Base-by-base conservation (phyloP, 2,113 vertebrate genomes). In the Chamaea fasciata region DNA sequence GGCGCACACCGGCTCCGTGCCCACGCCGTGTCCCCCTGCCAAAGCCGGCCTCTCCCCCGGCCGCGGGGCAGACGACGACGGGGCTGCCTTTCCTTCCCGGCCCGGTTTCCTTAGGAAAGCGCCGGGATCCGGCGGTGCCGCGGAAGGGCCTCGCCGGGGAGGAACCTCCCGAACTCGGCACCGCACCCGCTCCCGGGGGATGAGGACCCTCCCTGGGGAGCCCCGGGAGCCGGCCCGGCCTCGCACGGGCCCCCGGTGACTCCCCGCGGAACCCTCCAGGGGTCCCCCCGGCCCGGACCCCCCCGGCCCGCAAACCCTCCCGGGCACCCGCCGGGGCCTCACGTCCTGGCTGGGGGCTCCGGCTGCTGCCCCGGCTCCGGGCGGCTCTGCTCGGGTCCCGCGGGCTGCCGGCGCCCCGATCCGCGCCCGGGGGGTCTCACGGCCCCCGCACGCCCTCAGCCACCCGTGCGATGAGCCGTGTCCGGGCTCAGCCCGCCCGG, bases 121-220 rank as follows among this genome's bases (percentile, higher is more conserved):
- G 30, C 79, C 5, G 55, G 50, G 62, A 33, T 13, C 73, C n/a
- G 11, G 44, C 46, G 3, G 19, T 0, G 1, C 12, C 1, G 49
- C 4, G 3, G 24, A 33, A 71, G 69, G 27, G 79, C 83, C 83
- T 15, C 0, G 55, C n/a, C 10, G 26, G 55, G 67, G 62, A 33
- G 35, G 9, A 1, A 10, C 8, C 52, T 50, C 70, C 76, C 30
- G 7, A 74, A 55, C 14, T 16, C 13, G 1, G 31, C 87, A 4
- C 7, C 2, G 2, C 49, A 4, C 3, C 3, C 12, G 0, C 5
- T 13, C 19, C 44, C 35, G 7, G 5, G 27, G 22, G 3, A 39
- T 31, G 69, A 12, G 20, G 12, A 56, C 24, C 24, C 37, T 30
- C 49, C 8, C 0, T 0, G 2, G 14, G 15, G 30, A 73, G 15